Base-by-base conservation (phyloP, 2,797 vertebrate genomes). In the Melanogrammus aeglefinus region DNA sequence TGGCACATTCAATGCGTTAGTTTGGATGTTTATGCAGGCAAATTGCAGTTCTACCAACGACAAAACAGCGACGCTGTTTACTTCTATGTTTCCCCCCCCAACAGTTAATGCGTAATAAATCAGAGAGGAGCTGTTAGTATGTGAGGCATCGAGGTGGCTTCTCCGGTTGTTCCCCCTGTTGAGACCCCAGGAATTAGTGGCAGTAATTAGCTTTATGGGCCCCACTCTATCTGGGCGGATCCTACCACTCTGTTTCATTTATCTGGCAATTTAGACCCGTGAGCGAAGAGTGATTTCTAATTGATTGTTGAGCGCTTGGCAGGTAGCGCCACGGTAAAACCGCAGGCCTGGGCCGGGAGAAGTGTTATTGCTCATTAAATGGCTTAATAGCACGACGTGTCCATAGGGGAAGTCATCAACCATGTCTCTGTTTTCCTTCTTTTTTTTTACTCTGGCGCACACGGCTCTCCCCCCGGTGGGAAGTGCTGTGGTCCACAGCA, bases 321-420 rank as follows among this genome's bases (percentile, higher is more conserved):
- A 87, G 78, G 76, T 82, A 82, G 21, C 41, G 29, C 29, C 78
- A 72, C 29, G 76, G 51, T 24, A 83, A 81, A 86, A 86, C 83
- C 21, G 72, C 21, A 79, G 85, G 74, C 81, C 47, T 87, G 83
- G 91, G 92, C 89, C 87, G n/a, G 80, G 88, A 90, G 90, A 86
- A 88, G 91, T 89, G 91, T 93, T 91, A 91, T 83, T 81, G 87
- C 86, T 90, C 86, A 93, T 94, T 94, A 93, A 88, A 85, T 90
- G 91, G 89, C 92, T 92, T 91, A 93, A 93, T 90, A 92, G 78
- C 85, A 82, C 87, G 88, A 86, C 78, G 82, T 77, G 80, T 90
- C 90, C 91, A 6, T 35, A 88, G 91, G 89, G 94, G 76, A 84
- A 91, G 92, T 89, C 86, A 84, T 92, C 89, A 78, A 87, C 90